These are phyloP conservation scores for Rhinoptilus africanus DNA, from an alignment of 2,113 vertebrate species.

Conservation along the genomic window DNA sequence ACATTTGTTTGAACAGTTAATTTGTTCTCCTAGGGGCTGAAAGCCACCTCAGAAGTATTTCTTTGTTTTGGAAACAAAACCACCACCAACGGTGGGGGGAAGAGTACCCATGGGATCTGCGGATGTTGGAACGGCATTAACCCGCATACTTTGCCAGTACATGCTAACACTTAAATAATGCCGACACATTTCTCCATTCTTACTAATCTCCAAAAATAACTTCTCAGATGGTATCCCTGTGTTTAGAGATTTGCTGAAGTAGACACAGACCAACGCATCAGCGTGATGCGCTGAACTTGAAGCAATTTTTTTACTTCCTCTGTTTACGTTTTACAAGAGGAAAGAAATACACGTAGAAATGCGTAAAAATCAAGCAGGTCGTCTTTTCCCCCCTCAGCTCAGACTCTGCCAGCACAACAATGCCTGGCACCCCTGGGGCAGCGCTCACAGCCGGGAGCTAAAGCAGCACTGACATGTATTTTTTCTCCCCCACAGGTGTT, in stretches of 20 bases:
- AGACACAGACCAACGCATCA: neutral
- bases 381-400: neutral
- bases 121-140: neutral
- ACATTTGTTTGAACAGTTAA: neutral
- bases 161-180: neutral
- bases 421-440: neutral
- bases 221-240: neutral
- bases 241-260: neutral
- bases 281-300: neutral
- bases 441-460: neutral
- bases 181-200: neutral
- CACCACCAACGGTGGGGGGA: too few relatives aligned
- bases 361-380: neutral
- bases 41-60: neutral
- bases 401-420: accelerated
- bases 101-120: neutral
- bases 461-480: too few relatives aligned
- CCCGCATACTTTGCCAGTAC: neutral
- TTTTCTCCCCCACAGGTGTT: accelerated
- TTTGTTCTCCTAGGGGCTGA: neutral
- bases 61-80: neutral
- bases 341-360: neutral
- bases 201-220: neutral
- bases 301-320: neutral
- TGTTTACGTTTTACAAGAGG: accelerated